Conservation (phyloP, 2,888 invertebrate species). For the Troides aeacus region DNA sequence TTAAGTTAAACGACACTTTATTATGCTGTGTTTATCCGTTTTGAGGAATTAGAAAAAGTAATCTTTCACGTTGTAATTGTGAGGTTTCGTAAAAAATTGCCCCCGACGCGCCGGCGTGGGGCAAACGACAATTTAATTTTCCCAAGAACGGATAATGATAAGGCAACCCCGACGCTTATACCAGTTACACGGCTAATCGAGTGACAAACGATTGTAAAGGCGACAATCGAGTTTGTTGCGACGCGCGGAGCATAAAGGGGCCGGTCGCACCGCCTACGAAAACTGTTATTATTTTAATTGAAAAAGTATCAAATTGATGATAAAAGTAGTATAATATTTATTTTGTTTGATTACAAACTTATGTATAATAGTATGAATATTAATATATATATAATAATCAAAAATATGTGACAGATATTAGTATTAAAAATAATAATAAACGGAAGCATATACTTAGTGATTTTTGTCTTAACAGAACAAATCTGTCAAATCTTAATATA, state of each 20-base stretch:
- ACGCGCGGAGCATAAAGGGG: constrained; percentile 31
- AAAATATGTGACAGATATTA: no score
- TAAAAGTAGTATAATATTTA: no score
- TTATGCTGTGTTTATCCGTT: constrained; percentile 71
- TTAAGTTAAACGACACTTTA: constrained; percentile 79
- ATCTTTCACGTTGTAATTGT: constrained; percentile 57
- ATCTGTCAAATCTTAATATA: no score
- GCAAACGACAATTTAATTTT: constrained; percentile 73
- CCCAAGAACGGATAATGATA: constrained; percentile 67
- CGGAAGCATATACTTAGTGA: no score
- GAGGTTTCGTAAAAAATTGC: constrained; percentile 62
- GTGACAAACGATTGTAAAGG: constrained; percentile 74
- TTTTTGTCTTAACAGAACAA: no score
- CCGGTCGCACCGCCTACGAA: constrained; percentile 28
- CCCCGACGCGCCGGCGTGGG: constrained; percentile 52
- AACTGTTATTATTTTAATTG: neutral
- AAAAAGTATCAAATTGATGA: no score
- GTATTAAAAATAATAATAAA: no score
- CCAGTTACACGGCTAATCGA: constrained; percentile 69
- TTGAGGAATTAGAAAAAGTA: constrained; percentile 70
- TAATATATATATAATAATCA: no score
- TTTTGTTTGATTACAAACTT: no score
- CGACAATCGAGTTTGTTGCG: constrained; percentile 49
- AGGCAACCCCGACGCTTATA: constrained; percentile 63
- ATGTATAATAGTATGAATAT: no score